Evolutionary conservation across 2,888 invertebrate genomes (phyloP).

Genomic region (Drosophila anomalata): DNA sequence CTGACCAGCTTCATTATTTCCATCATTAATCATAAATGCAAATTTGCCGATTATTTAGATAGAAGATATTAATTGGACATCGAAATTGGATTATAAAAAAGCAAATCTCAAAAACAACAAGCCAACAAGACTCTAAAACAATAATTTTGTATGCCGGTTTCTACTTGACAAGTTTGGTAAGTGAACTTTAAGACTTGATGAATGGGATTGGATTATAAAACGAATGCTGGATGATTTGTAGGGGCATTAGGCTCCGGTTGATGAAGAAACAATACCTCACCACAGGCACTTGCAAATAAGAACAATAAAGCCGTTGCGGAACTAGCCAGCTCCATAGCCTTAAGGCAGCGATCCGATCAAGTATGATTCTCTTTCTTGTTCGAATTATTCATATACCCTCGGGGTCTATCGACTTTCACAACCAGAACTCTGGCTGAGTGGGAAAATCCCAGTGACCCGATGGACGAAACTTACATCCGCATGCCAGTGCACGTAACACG

Average conservation of each 20-base stretch:
- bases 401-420: slow-evolving; percentile 64
- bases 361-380: slow-evolving; percentile 13
- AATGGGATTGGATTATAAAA: slow-evolving; percentile 18
- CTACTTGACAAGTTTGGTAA: slow-evolving; percentile 76
- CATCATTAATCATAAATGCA: slow-evolving; percentile 64
- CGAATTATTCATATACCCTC: slow-evolving; percentile 24
- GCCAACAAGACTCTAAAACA: slow-evolving; percentile 24
- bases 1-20: slow-evolving; percentile 33
- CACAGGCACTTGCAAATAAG: slow-evolving; percentile 7
- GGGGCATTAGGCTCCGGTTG: neutral
- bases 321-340: slow-evolving; percentile 21
- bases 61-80: slow-evolving; percentile 49
- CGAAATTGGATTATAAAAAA: slow-evolving; percentile 38
- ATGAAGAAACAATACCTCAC: slow-evolving; percentile 22
- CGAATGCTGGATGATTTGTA: slow-evolving; percentile 4
- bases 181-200: slow-evolving; percentile 50
- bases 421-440: slow-evolving; percentile 54
- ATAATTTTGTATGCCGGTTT: slow-evolving; percentile 64
- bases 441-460: slow-evolving; percentile 46
- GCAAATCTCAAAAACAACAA: slow-evolving; percentile 4
- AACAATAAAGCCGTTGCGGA: slow-evolving; percentile 35
- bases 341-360: slow-evolving; percentile 8
- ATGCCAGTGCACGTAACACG: slow-evolving; percentile 38
- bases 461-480: slow-evolving; percentile 56
- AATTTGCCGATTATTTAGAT: slow-evolving; percentile 53